A percentile compares a stretch with the other conserved stretches of the same genome.
phyloP scores from a whole-genome alignment of 2,888 invertebrate genomes.

The Vannuccia rotundouncinata region DNA sequence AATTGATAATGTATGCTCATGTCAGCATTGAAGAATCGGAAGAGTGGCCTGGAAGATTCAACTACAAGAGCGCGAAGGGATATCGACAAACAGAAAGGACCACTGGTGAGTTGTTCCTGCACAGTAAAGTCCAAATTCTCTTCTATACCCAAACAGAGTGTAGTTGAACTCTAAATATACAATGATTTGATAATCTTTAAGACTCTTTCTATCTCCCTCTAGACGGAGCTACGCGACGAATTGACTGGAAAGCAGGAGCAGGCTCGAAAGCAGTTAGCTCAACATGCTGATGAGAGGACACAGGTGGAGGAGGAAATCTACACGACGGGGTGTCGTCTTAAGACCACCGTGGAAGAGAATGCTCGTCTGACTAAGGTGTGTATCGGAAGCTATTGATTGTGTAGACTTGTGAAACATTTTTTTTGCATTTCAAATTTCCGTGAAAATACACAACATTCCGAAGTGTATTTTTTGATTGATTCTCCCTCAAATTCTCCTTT shows the following conservation, averaged over 20 bases:
- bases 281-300: slow-evolving; percentile 46
- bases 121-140: too few species aligned
- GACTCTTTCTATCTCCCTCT: too few species aligned
- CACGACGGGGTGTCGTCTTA: slow-evolving; percentile 47
- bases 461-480: too few species aligned
- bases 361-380: slow-evolving; percentile 45
- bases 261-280: slow-evolving; percentile 45
- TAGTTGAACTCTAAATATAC: neutral
- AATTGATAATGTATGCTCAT: too few species aligned
- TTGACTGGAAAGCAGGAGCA: slow-evolving; percentile 32
- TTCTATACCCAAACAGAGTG: too few species aligned
- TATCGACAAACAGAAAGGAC: slow-evolving; percentile 44
- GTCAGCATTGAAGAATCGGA: slow-evolving; percentile 47
- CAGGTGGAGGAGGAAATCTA: slow-evolving; percentile 48
- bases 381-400: too few species aligned
- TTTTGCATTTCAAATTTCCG: too few species aligned
- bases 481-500: too few species aligned
- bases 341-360: slow-evolving; percentile 49
- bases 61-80: slow-evolving; percentile 45
- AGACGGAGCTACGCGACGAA: slow-evolving; percentile 21
- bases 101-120: slow-evolving; percentile 43
- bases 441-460: too few species aligned
- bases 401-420: too few species aligned
- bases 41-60: slow-evolving; percentile 46
- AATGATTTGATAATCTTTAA: neutral